Evolutionary conservation across 2,888 invertebrate species (phyloP).

Genomic region (Dicranocentrus wangi): DNA sequence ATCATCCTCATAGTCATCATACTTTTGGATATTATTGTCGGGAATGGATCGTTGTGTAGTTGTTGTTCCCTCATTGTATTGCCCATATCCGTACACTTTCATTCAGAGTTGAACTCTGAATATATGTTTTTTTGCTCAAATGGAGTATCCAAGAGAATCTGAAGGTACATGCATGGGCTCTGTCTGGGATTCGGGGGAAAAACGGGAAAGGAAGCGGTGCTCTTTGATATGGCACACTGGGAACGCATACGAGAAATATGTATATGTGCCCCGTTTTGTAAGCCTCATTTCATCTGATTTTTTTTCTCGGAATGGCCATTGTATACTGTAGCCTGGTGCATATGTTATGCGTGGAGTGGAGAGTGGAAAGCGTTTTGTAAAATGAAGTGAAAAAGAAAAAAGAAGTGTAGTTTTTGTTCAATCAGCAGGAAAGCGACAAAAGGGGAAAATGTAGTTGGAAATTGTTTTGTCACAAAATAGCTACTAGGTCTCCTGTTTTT

Average conservation of each 20-base stretch:
- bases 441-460: neutral
- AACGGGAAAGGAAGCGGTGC: no score
- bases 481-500: neutral
- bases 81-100: neutral
- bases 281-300: constrained; percentile 17
- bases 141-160: constrained; percentile 1
- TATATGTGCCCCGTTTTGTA: constrained; percentile 9
- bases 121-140: neutral
- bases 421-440: constrained; percentile 2
- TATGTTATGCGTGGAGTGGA: no score
- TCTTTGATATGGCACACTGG: no score
- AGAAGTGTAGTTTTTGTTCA: constrained; percentile 3
- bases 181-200: no score
- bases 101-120: neutral
- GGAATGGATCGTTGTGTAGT: constrained; percentile 23
- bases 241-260: neutral
- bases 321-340: no score
- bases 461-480: constrained; percentile 11
- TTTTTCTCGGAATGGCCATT: neutral
- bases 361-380: no score
- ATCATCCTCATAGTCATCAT: constrained; percentile 24
- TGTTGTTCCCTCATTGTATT: constrained; percentile 20
- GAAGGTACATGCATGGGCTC: no score
- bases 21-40: constrained; percentile 16
- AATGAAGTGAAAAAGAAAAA: constrained; percentile 2